Evolutionary conservation across 37 sponge, comb jelly and placozoan genomes (phyloP), one percentile per base, ranked within the genome.

Genomic region (Axinella damicornis): DNA sequence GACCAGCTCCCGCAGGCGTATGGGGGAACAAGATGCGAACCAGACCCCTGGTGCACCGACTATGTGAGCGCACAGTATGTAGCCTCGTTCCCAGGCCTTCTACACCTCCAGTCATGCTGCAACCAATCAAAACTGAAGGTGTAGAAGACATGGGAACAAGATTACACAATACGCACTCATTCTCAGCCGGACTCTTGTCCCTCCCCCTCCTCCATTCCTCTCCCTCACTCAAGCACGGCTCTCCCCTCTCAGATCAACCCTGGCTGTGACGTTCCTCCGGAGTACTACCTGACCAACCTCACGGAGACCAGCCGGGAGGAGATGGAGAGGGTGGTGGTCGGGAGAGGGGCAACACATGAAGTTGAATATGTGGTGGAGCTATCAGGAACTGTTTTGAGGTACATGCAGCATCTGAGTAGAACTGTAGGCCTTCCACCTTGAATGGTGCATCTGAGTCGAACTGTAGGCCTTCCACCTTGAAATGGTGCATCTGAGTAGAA

Each of bases 1-100:
- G 86, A 90, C 71, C 70, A 85, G 73, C 75, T 90, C 30, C 90
- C 90, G 18, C 63, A 77, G 22, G 57, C 56, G 0, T 89, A 89
- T 61, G 90, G 90, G 41, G 90, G 90, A 24, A 89, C 76, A 17
- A 79, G 84, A 65, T 65, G 80, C 25, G 90, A 89, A 65, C 85
- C 90, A 62, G 90, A 89, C 67, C 76, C 88, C n/a, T 20, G 67
- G 60, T 88, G 88, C 71, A 74, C 69, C 22, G 58, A 75, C 35
- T 75, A 82, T 74, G 88, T 88, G 52, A n/a, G n/a, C n/a, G n/a
- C n/a, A n/a, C n/a, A n/a, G n/a, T n/a, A n/a, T n/a, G n/a, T n/a
- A n/a, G n/a, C n/a, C n/a, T n/a, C n/a, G n/a, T n/a, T n/a, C n/a
- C n/a, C n/a, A n/a, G n/a, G n/a, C n/a, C n/a, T n/a, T n/a, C n/a